A percentile compares a stretch with the other conserved stretches of the same genome.
phyloP scores from a whole-genome alignment of 2,113 vertebrate species.

The Oxyura jamaicensis region DNA sequence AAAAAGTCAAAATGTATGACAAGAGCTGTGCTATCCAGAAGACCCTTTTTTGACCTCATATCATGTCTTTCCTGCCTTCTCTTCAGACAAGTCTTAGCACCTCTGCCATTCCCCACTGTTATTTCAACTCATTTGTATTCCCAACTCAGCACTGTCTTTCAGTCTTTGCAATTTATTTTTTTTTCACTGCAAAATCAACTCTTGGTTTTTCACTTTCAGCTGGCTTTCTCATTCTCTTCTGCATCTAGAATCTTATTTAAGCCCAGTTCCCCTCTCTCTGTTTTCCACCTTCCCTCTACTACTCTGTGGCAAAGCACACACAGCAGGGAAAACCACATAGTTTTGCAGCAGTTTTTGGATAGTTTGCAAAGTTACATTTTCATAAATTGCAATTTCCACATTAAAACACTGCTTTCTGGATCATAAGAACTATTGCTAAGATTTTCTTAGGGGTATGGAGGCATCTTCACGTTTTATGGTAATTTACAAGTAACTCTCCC shows the following conservation, averaged over 20 bases:
- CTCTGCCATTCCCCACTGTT: background rate
- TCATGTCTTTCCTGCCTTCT: background rate
- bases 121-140: background rate
- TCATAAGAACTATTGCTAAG: background rate
- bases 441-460: background rate
- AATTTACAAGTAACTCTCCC: background rate
- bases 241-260: background rate
- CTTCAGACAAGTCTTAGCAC: background rate
- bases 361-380: background rate
- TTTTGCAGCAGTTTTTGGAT: background rate
- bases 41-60: background rate
- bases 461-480: background rate
- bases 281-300: background rate
- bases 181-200: background rate
- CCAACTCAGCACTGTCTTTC: background rate
- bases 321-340: background rate
- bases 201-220: background rate
- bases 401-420: background rate
- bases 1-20: background rate
- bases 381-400: background rate
- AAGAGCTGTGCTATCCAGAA: background rate
- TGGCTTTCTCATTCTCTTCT: background rate
- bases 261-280: background rate
- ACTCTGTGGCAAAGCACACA: background rate
- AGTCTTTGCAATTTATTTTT: background rate